These are phyloP conservation scores for Cyclopterus lumpus DNA, from an alignment of 2,797 vertebrate genomes.

Conservation along the genomic window DNA sequence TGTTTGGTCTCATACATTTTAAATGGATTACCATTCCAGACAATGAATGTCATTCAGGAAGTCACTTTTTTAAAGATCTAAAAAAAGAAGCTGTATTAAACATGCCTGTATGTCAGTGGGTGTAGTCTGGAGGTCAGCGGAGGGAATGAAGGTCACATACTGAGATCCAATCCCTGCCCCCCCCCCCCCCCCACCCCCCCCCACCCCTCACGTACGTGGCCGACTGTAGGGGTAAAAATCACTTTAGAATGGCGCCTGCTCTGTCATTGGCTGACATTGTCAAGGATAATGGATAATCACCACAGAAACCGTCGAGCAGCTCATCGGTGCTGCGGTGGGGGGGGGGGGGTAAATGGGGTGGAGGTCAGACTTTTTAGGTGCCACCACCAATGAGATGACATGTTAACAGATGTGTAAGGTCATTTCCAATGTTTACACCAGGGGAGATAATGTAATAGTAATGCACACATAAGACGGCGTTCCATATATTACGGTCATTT, in stretches of 20 bases:
- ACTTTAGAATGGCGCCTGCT: conserved; percentile 81
- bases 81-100: conserved; percentile 11
- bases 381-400: conserved; percentile 74
- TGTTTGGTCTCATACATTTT: conserved; percentile 86
- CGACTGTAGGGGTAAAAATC: conserved; percentile 81
- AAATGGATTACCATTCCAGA: conserved; percentile 83
- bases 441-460: conserved; percentile 79
- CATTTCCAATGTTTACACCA: conserved; percentile 75
- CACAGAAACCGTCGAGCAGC: conserved; percentile 74
- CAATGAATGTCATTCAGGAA: conserved; percentile 80
- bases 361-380: conserved; percentile 77
- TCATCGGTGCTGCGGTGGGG: conserved; percentile 70
- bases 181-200: conserved; percentile 50
- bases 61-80: conserved; percentile 64
- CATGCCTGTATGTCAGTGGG: conserved; percentile 17
- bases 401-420: conserved; percentile 84
- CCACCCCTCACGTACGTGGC: conserved; percentile 52
- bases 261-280: conserved; percentile 88
- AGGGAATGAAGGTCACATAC: conserved; percentile 61
- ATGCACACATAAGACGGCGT: conserved; percentile 75
- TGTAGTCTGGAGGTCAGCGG: background rate
- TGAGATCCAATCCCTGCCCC: conserved; percentile 73
- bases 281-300: conserved; percentile 89
- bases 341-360: conserved; percentile 19
- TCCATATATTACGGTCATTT: conserved; percentile 75